A percentile compares a stretch with the other conserved stretches of the same genome.
These are phyloP conservation scores for Cyclura pinguis DNA, from an alignment of 2,797 vertebrate genomes.

Conservation along the genomic window DNA sequence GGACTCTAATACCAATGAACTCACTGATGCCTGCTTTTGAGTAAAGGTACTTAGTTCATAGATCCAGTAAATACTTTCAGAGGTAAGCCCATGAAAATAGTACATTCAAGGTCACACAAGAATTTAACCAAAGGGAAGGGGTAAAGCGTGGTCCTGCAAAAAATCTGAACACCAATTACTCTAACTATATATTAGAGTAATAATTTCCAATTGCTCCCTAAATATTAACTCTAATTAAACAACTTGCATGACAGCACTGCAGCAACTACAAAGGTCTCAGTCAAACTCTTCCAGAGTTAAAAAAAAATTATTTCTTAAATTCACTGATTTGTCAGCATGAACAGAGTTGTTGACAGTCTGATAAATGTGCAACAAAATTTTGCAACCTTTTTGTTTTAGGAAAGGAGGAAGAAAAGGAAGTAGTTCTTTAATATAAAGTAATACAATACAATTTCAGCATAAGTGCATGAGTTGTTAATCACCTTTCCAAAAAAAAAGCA, in stretches of 20 bases:
- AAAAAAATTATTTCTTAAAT: background rate
- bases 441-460: slow-evolving; percentile 14
- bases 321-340: slow-evolving; percentile 62
- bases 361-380: slow-evolving; percentile 30
- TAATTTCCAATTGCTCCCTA: background rate
- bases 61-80: background rate
- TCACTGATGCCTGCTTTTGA: background rate
- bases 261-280: slow-evolving; percentile 42
- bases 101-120: background rate
- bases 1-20: background rate
- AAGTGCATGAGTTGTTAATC: slow-evolving; percentile 24
- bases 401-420: too few species aligned
- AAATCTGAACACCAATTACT: background rate
- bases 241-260: slow-evolving; percentile 35
- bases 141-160: background rate
- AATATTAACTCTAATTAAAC: slow-evolving; percentile 24
- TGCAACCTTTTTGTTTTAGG: background rate
- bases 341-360: slow-evolving; percentile 30
- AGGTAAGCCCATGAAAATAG: background rate
- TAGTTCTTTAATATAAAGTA: background rate
- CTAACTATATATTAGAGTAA: too few species aligned
- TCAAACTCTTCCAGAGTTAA: slow-evolving; percentile 40
- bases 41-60: background rate
- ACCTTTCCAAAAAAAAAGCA: slow-evolving; percentile 13
- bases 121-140: background rate